Conservation (phyloP, 2,888 invertebrate species). For the Agriotes lineatus region DNA sequence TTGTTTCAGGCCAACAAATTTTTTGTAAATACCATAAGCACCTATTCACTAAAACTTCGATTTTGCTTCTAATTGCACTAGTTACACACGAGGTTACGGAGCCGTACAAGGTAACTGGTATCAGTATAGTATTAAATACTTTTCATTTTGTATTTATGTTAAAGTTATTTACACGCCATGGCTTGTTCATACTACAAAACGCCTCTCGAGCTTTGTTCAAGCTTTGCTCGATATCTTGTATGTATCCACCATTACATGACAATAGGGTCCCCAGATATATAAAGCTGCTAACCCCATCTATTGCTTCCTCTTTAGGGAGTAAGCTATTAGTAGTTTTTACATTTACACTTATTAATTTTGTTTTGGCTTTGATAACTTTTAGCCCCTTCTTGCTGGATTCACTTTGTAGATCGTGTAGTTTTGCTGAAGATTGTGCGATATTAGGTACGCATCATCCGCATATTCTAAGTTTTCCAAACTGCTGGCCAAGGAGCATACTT, state of each 20-base stretch:
- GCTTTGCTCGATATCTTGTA: background rate
- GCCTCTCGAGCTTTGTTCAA: background rate
- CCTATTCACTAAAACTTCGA: background rate
- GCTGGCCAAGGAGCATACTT: too few relatives aligned
- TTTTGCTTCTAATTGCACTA: background rate
- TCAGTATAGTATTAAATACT: background rate
- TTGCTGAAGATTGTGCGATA: background rate
- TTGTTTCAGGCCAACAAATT: background rate
- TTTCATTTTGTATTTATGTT: background rate
- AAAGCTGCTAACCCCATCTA: constrained; percentile 3
- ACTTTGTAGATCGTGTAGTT: background rate
- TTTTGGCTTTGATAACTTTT: background rate
- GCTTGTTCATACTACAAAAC: background rate
- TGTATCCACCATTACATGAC: background rate
- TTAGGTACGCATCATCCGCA: constrained; percentile 1
- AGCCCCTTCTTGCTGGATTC: background rate
- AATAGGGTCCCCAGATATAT: background rate
- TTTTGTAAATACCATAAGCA: background rate
- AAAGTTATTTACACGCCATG: background rate
- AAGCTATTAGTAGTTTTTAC: background rate
- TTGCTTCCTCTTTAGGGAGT: background rate
- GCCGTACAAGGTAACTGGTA: background rate
- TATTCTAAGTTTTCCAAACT: constrained; percentile 1
- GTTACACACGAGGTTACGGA: background rate
- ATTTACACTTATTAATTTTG: constrained; percentile 7